Conservation (phyloP, 2,113 vertebrate genomes). For the Clinocottus analis region DNA sequence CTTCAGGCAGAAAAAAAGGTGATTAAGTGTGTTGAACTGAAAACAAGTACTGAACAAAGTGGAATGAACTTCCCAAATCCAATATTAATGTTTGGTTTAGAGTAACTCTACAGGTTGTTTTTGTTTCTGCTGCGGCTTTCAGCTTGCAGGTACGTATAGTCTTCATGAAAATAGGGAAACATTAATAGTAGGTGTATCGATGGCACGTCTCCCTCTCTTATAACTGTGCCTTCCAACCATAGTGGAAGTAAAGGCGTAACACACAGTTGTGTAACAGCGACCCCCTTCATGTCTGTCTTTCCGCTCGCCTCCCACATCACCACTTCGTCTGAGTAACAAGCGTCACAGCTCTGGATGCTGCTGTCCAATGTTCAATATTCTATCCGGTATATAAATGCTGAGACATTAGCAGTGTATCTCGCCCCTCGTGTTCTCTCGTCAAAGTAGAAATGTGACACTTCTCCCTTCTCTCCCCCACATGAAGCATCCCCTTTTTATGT, state of each 20-base stretch:
- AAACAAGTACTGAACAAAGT: conserved; percentile 2
- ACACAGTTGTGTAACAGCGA: conserved; percentile 36
- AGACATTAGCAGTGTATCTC: conserved; percentile 25
- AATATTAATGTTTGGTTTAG: conserved; percentile 12
- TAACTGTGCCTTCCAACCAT: conserved; percentile 16
- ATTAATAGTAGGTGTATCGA: conserved; percentile 25
- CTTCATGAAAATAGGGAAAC: conserved; percentile 6
- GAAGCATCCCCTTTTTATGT: conserved; percentile 11
- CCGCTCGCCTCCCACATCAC: conserved; percentile 40
- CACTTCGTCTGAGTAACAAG: conserved; percentile 35
- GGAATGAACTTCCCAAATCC: conserved; percentile 22
- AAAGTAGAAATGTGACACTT: conserved; percentile 15
- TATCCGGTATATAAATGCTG: conserved; percentile 14
- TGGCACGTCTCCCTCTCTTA: conserved; percentile 2
- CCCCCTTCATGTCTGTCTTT: conserved; percentile 30
- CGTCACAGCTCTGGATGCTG: conserved; percentile 42
- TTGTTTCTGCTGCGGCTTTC: neutral
- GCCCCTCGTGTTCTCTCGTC: conserved; percentile 20
- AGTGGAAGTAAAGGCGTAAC: neutral
- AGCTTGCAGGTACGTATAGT: conserved; percentile 2
- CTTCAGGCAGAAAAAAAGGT: conserved; percentile 13
- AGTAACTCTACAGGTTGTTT: conserved; percentile 21
- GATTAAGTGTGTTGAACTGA: neutral
- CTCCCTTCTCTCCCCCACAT: neutral
- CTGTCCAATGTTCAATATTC: conserved; percentile 24